Conservation (phyloP, 1,140 invertebrate species). For the Brachionus paranguensis region DNA sequence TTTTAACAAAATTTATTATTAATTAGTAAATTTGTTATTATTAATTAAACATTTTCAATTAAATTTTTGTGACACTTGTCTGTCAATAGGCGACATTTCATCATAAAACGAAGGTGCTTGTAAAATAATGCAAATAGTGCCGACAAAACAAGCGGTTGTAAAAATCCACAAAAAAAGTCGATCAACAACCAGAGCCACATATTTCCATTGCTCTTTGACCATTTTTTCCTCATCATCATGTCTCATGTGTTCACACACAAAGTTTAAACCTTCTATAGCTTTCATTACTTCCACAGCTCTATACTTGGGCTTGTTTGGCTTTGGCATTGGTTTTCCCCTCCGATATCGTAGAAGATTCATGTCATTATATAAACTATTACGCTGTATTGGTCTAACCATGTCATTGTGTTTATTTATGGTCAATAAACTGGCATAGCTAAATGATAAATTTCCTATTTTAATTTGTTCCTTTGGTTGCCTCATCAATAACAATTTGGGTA, state of each 20-base stretch:
- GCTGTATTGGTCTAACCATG: neutral
- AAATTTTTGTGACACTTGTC: constrained; percentile 18
- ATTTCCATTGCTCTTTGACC: constrained; percentile 43
- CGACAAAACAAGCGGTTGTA: constrained; percentile 53
- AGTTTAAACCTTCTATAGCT: constrained; percentile 70
- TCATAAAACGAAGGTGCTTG: constrained; percentile 39
- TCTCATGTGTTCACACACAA: constrained; percentile 94
- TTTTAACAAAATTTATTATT: no score
- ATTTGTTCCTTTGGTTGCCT: neutral
- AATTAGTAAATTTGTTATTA: no score
- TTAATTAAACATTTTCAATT: neutral
- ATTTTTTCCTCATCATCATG: constrained; percentile 69
- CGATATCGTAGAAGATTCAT: neutral
- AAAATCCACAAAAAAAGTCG: constrained; percentile 56
- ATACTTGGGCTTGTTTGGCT: neutral
- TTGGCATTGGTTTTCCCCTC: neutral
- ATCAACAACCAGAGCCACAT: constrained; percentile 57
- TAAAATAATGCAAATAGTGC: constrained; percentile 44
- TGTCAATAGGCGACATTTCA: constrained; percentile 7
- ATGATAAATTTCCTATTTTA: constrained; percentile 4
- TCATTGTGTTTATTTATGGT: neutral
- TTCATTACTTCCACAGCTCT: constrained; percentile 10
- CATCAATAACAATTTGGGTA: constrained; percentile 64
- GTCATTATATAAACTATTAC: constrained; percentile 2
- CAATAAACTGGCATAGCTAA: neutral